phyloP scores from a whole-genome alignment of 2,888 invertebrate genomes.

The Trachelus iudaicus region DNA sequence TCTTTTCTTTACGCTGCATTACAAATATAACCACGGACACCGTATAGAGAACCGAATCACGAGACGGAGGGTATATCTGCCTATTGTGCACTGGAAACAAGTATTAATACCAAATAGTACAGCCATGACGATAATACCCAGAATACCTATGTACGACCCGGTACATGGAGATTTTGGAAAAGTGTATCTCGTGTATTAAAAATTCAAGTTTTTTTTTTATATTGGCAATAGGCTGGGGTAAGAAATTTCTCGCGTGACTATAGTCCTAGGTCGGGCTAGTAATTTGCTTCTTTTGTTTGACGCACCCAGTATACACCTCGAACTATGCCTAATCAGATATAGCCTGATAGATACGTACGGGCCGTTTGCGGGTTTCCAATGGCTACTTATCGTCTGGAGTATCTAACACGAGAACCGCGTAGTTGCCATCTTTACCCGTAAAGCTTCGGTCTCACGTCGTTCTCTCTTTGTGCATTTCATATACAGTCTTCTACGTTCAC shows the following conservation, averaged over 20 bases:
- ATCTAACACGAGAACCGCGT: background rate
- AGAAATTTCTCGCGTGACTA: background rate
- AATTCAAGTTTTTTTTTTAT: background rate
- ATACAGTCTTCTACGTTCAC: background rate
- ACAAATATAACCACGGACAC: slow-evolving; percentile 35
- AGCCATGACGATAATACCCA: background rate
- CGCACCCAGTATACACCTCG: background rate
- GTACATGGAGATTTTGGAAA: background rate
- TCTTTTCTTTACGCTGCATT: slow-evolving; percentile 45
- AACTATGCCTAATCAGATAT: slow-evolving; percentile 2
- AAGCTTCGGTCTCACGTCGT: background rate
- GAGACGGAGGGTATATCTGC: background rate
- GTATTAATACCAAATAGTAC: background rate
- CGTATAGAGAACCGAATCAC: slow-evolving; percentile 7
- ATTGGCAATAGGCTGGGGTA: background rate
- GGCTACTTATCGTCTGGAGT: background rate
- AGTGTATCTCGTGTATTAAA: background rate
- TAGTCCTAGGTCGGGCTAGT: background rate
- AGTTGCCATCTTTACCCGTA: background rate
- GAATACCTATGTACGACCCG: background rate
- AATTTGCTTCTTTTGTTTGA: slow-evolving; percentile 1
- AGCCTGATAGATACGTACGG: background rate
- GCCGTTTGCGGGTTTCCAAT: background rate
- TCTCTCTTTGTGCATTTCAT: background rate
- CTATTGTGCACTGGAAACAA: background rate